These are phyloP conservation scores for Beroe forskalii DNA, from an alignment of 37 sponge, comb jelly and placozoan genomes.

Conservation along the genomic window DNA sequence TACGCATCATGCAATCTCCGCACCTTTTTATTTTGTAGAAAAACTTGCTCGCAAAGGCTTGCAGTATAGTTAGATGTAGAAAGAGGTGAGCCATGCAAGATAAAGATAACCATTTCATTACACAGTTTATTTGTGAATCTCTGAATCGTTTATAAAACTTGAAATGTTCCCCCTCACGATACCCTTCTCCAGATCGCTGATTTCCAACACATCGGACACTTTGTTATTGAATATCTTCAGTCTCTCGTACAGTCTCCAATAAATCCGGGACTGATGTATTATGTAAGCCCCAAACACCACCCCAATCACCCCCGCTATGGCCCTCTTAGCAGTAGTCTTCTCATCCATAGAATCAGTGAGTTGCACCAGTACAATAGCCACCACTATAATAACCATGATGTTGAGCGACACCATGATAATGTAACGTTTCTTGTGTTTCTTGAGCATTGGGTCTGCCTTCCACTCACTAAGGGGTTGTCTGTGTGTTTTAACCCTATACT, in stretches of 20 bases:
- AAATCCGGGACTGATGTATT: neutral
- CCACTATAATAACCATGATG: neutral
- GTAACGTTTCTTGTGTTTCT: neutral
- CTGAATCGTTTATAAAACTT: conserved; percentile 16
- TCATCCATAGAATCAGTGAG: neutral
- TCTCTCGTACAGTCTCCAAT: conserved; percentile 12
- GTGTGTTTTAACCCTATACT: neutral
- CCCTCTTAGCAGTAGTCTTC: neutral
- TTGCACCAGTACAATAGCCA: neutral
- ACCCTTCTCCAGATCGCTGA: neutral
- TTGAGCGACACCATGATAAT: conserved; percentile 22
- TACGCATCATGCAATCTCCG: no score
- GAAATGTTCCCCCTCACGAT: neutral
- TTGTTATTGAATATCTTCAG: conserved; percentile 36
- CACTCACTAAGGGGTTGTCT: neutral
- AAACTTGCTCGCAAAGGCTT: no score
- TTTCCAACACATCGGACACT: neutral
- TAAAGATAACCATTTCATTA: neutral
- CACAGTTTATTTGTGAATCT: neutral
- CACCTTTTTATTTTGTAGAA: no score
- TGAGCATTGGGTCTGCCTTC: neutral
- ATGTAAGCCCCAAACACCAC: neutral
- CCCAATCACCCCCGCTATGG: neutral
- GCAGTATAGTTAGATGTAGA: no score
- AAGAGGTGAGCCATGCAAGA: neutral